Base-by-base conservation (phyloP, 2,113 vertebrate genomes). In the Catharus minimus region DNA sequence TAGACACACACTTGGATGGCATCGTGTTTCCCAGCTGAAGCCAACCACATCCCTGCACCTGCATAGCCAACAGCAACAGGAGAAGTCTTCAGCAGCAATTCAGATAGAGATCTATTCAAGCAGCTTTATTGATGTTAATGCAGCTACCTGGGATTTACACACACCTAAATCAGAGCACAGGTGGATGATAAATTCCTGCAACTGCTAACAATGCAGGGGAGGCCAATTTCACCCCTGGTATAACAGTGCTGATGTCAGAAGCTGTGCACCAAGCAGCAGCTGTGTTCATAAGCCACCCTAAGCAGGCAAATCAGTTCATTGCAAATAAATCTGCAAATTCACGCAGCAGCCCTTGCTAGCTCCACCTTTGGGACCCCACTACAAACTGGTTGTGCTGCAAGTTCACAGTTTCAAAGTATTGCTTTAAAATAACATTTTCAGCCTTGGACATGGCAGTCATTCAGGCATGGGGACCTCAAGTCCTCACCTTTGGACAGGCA, bases 31-130 rank as follows among this genome's bases (percentile, higher is more conserved):
- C 95, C 93, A 95, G 91, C 92, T 95, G 92, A 93, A 92, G 77
- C 81, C 90, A 92, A 87, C 92, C 93, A 62, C 95, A 91, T 92
- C 95, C 93, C 92, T 95, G 95, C 95, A 95, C 93, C 95, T 95
- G 93, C 90, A 94, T 94, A 68, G 94, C 93, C 92, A 92, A 69
- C 93, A 96, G 95, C 95, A 95, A 95, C 84, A 33, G 36, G 43
- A 94, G 94, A 76, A 90, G 74, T 5, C 83, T 66, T 85, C 84
- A 69, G 88, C 71, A 88, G 11, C 44, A 61, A 30, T 46, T 55
- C 93, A 92, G 95, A 94, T 90, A 94, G 86, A 53, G 91, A 96
- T 94, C 92, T 95, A 36, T 46, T 68, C 92, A 55, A 44, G 90
- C 92, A 94, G 89, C 92, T 94, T 92, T 93, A 82, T 95, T 95